Conservation (phyloP, 2,888 invertebrate genomes). For the Octonoba sinensis region DNA sequence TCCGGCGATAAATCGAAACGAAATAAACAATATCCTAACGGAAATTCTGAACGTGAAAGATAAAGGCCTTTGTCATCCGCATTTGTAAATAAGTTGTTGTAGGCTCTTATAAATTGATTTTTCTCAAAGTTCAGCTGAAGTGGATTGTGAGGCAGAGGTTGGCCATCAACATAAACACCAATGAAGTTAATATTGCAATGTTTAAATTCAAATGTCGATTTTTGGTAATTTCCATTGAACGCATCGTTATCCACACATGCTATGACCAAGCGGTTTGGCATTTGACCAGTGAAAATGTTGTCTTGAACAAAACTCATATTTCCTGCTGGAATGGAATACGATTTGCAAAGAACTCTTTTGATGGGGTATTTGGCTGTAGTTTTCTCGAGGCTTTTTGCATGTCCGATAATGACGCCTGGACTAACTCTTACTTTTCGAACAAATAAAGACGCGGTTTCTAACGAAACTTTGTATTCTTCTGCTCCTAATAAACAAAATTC, state of each 20-base stretch:
- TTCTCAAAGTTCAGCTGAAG: neutral
- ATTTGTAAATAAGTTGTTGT: conserved; percentile 1
- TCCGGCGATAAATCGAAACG: conserved; percentile 5
- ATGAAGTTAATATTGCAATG: conserved; percentile 12
- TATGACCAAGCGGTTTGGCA: neutral
- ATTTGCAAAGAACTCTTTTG: conserved; percentile 8
- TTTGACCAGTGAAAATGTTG: conserved; percentile 6
- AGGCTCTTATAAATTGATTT: neutral
- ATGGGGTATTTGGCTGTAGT: conserved; percentile 12
- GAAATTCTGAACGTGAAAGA: conserved; percentile 6
- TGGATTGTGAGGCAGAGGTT: conserved; percentile 5
- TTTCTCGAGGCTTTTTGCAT: conserved; percentile 15
- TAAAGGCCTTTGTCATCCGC: conserved; percentile 1
- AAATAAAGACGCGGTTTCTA: neutral
- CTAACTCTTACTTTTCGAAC: conserved; percentile 13
- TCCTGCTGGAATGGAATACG: neutral
- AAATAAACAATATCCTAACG: conserved; percentile 3
- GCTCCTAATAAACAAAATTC: conserved; percentile 15
- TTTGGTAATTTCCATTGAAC: conserved; percentile 14
- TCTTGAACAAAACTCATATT: conserved; percentile 12
- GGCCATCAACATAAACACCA: conserved; percentile 8
- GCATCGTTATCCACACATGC: conserved; percentile 20
- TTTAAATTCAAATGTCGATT: conserved; percentile 7
- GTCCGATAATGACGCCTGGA: neutral
- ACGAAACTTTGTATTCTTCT: neutral